Evolutionary conservation across 2,888 invertebrate genomes (phyloP).

Genomic region (Thysanoteuthis rhombus): DNA sequence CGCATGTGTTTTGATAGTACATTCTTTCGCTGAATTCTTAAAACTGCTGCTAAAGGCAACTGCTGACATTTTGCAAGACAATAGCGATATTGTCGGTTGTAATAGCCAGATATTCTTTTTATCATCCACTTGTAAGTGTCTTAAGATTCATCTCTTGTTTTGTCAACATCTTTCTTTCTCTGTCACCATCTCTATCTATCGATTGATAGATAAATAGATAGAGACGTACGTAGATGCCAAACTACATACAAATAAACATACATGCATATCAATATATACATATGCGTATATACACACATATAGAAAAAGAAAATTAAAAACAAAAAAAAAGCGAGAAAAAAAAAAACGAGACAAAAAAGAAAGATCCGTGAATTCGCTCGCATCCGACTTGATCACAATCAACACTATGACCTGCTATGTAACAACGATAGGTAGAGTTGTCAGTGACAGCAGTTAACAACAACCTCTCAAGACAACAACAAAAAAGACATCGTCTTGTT

Average conservation of each 20-base stretch:
- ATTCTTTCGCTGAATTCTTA: not conserved
- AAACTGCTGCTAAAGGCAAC: not conserved
- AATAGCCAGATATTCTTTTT: not conserved
- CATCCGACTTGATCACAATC: not conserved
- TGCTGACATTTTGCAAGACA: not conserved
- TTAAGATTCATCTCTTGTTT: not conserved
- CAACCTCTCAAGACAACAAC: not conserved
- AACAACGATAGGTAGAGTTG: not conserved
- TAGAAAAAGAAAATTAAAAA: not conserved
- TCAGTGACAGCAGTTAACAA: not conserved
- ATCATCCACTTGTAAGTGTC: not conserved
- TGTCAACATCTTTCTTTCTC: not conserved
- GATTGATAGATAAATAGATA: not conserved
- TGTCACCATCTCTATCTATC: not conserved
- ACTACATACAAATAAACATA: too few relatives aligned
- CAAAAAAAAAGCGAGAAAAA: not conserved
- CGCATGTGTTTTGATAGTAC: not conserved
- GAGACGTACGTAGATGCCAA: not conserved
- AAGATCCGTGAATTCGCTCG: not conserved
- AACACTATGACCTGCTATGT: not conserved
- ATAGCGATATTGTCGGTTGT: not conserved
- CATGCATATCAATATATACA: not conserved
- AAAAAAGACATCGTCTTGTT: not conserved
- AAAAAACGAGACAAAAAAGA: not conserved
- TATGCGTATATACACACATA: not conserved